Conservation (phyloP, 1,140 invertebrate genomes). For the Frieseomelitta varia region DNA sequence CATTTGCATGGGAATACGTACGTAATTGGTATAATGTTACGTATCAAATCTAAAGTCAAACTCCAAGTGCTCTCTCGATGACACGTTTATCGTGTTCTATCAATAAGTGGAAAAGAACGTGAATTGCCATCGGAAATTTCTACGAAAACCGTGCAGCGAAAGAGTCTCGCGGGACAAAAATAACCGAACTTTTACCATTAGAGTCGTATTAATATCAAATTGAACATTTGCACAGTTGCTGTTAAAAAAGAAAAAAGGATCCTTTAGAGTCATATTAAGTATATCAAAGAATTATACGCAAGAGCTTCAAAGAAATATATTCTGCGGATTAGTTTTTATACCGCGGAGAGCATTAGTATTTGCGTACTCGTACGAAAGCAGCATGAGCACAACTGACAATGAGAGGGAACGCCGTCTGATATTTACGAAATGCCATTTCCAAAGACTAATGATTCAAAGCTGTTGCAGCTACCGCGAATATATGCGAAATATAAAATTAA, state of each 20-base stretch:
- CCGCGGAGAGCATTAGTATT: neutral
- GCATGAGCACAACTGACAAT: neutral
- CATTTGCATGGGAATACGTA: neutral
- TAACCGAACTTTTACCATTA: neutral
- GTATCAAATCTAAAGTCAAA: neutral
- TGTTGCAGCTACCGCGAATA: neutral
- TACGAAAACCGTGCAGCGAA: no score
- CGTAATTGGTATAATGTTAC: neutral
- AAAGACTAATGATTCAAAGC: slow-evolving; percentile 37
- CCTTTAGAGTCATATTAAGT: no score
- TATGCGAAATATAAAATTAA: slow-evolving; percentile 7
- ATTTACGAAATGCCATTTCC: neutral
- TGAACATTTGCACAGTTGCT: no score
- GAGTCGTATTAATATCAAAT: no score
- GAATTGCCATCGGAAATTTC: neutral
- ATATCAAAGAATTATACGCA: neutral
- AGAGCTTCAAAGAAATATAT: neutral
- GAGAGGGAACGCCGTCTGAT: neutral
- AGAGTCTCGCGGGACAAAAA: neutral
- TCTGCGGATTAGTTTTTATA: neutral
- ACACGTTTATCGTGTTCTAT: neutral
- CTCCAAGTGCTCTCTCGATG: neutral
- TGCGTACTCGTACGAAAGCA: neutral
- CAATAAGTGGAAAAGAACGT: neutral
- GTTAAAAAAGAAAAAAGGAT: no score